Base-by-base conservation (phyloP, 2,888 invertebrate species). In the Oxycera nigricornis region DNA sequence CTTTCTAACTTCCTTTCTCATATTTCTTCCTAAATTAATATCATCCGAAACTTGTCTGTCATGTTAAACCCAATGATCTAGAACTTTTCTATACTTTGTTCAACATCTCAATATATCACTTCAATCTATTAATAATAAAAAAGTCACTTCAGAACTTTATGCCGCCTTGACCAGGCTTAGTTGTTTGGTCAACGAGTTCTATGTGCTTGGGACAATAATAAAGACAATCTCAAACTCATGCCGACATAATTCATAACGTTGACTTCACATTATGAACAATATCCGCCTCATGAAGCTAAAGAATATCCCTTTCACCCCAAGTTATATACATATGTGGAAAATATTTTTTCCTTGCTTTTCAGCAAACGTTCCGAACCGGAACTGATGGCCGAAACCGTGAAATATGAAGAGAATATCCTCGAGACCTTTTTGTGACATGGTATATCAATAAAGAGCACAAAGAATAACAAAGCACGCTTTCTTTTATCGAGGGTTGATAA, bases 311-410 rank as follows among this genome's bases (percentile, higher is more conserved):
- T 55, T 70, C 70, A 70, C 70, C 70, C 70, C 35, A 70, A 14
- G 55, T 24, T 9, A 41, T 14, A 65, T 17, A 11, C 65, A 41
- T 41, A 65, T 65, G 24, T 22, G 55, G 31, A 68, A 30, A 68
- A 11, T 24, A 55, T 28, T 30, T 70, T 28, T 52, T 70, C 65
- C 41, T 65, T 39, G 46, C 46, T 46, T 46, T 46, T 61, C 31
- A 30, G 14, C 65, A 41, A 65, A 65, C 52, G 70, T 30, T 52
- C 11, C 70, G 14, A 70, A 52, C 70, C 70, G 70, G 55, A 70
- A 70, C 70, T 52, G 70, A 70, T 70, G 46, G 9, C 52, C 70
- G 35, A 70, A 70, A 70, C 70, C 70, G 55, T 70, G 55, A 70
- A 70, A 70, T 70, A 70, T 70, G 70, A 70, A 70, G 28, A 68